phyloP scores from a whole-genome alignment of 2,888 invertebrate species.

The Caenorhabditis parvicauda region DNA sequence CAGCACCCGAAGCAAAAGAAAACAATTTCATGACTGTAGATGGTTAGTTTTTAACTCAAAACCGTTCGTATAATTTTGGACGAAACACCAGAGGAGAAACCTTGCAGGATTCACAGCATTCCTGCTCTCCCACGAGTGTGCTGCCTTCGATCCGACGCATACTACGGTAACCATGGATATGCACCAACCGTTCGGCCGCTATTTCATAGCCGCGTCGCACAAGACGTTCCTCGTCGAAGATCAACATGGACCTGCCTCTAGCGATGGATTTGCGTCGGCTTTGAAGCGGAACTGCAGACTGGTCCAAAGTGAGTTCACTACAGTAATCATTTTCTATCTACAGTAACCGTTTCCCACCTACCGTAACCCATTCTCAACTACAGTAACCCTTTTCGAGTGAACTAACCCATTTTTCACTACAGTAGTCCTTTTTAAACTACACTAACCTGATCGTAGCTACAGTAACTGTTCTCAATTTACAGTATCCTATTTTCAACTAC shows the following conservation, averaged over 20 bases:
- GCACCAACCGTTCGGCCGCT: constrained; percentile 64
- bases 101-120: constrained; percentile 65
- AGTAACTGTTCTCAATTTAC: too few relatives aligned
- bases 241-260: constrained; percentile 68
- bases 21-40: constrained; percentile 69
- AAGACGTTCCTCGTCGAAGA: constrained; percentile 65
- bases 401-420: too few relatives aligned
- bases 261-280: constrained; percentile 68
- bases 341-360: background rate
- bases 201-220: constrained; percentile 46
- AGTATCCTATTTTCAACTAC: too few relatives aligned
- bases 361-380: too few relatives aligned
- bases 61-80: too few relatives aligned
- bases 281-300: constrained; percentile 68
- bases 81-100: too few relatives aligned
- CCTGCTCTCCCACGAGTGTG: constrained; percentile 66
- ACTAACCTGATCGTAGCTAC: background rate
- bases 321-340: background rate
- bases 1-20: constrained; percentile 67
- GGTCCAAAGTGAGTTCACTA: constrained; percentile 65
- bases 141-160: constrained; percentile 67
- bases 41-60: constrained; percentile 65
- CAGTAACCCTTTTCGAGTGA: too few relatives aligned
- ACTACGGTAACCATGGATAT: constrained; percentile 67
- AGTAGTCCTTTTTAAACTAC: background rate